A percentile compares a stretch with the other conserved stretches of the same genome.
These are phyloP conservation scores for Heterotis niloticus DNA, from an alignment of 2,113 vertebrate species.

Conservation along the genomic window DNA sequence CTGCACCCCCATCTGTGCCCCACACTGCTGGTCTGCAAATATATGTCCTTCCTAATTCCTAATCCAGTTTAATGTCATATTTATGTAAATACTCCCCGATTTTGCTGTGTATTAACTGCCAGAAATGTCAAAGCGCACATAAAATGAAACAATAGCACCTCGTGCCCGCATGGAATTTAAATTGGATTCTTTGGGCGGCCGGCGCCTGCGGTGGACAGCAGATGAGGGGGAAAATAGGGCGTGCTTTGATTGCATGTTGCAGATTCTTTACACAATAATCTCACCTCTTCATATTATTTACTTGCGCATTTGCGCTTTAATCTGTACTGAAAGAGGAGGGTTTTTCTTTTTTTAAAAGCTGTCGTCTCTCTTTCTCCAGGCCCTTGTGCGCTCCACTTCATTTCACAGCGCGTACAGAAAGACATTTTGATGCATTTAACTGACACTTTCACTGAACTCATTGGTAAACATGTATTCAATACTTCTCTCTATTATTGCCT, in stretches of 20 bases:
- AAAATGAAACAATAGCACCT: conserved; percentile 78
- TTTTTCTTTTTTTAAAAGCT: conserved; percentile 43
- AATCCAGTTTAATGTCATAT: conserved; percentile 75
- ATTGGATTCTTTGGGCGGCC: conserved; percentile 72
- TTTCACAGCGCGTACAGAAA: conserved; percentile 61
- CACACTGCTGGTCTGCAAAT: conserved; percentile 57
- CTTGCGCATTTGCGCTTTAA: conserved; percentile 63
- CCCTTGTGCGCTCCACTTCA: conserved; percentile 55
- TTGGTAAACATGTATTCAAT: conserved; percentile 58
- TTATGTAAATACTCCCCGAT: conserved; percentile 76
- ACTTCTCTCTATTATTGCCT: conserved; percentile 50
- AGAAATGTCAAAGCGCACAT: conserved; percentile 81
- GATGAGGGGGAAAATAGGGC: conserved; percentile 71
- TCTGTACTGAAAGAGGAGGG: conserved; percentile 59
- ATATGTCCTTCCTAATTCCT: conserved; percentile 71
- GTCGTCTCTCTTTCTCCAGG: conserved; percentile 33
- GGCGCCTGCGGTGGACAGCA: conserved; percentile 61
- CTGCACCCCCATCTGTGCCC: conserved; percentile 37
- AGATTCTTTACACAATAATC: conserved; percentile 73
- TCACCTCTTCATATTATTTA: conserved; percentile 68
- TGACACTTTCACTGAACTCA: conserved; percentile 60
- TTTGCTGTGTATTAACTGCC: conserved; percentile 70
- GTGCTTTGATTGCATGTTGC: conserved; percentile 74
- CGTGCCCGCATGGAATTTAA: conserved; percentile 72
- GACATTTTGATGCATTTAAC: conserved; percentile 58